Conservation (phyloP, 2,113 vertebrate species). For the Phycodurus eques region DNA sequence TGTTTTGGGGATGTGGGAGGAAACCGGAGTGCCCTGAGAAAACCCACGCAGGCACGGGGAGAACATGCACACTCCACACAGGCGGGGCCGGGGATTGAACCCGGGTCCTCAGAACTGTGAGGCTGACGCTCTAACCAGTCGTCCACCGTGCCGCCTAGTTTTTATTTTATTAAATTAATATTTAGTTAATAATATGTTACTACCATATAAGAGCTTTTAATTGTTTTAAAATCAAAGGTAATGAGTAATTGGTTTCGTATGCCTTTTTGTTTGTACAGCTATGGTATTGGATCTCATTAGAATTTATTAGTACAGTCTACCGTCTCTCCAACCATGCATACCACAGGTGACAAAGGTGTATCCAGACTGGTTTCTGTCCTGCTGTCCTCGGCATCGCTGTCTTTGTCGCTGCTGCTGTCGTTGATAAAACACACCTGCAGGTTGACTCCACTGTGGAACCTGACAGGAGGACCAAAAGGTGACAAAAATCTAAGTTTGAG, state of each 20-base stretch:
- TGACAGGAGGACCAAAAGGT: slow-evolving; percentile 44
- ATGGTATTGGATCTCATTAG: not conserved
- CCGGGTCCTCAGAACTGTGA: too few relatives aligned
- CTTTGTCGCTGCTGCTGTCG: slow-evolving; percentile 95
- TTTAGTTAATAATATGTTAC: too few relatives aligned
- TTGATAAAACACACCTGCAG: slow-evolving; percentile 97
- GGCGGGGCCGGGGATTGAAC: too few relatives aligned
- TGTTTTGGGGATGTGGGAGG: too few relatives aligned
- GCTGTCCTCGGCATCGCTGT: slow-evolving; percentile 95
- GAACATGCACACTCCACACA: too few relatives aligned
- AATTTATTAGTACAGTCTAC: not conserved
- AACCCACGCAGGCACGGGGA: too few relatives aligned
- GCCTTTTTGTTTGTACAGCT: not conserved
- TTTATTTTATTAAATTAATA: too few relatives aligned
- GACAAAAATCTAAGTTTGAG: not conserved
- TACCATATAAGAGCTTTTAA: not conserved
- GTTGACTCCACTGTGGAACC: slow-evolving; percentile 90
- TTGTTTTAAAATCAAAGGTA: not conserved
- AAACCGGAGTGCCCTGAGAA: too few relatives aligned
- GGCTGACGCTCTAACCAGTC: too few relatives aligned
- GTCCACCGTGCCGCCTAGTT: too few relatives aligned
- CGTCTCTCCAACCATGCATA: slow-evolving; percentile 40
- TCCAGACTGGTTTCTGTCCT: slow-evolving; percentile 96
- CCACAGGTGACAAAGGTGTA: slow-evolving; percentile 92
- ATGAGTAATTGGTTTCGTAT: too few relatives aligned